These are phyloP conservation scores for Nemotelus nigrinus DNA, from an alignment of 2,888 invertebrate species.

Conservation along the genomic window DNA sequence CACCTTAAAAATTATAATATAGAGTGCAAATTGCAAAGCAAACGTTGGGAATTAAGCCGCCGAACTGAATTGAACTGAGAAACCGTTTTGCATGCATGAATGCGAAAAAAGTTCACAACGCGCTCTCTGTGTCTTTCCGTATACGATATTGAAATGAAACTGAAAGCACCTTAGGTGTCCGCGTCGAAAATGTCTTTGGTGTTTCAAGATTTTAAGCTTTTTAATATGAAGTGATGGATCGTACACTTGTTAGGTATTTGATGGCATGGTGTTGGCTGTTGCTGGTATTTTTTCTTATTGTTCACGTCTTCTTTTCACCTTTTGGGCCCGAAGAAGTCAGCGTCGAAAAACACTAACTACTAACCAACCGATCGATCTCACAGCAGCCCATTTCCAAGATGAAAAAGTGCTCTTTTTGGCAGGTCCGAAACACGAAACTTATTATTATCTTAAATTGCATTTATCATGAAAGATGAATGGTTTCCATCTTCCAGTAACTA, in stretches of 20 bases:
- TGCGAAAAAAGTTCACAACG: constrained; percentile 7
- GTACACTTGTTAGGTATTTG: constrained; percentile 27
- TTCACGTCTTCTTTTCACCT: constrained; percentile 1
- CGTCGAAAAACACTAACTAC: constrained; percentile 38
- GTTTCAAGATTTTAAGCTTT: constrained; percentile 47
- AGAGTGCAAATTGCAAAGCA: too few relatives aligned
- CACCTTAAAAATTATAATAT: background rate
- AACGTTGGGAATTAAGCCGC: background rate
- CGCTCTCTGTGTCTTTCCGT: constrained; percentile 50
- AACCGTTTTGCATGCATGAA: constrained; percentile 13
- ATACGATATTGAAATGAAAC: constrained; percentile 65
- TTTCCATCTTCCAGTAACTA: too few relatives aligned
- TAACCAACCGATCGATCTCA: background rate
- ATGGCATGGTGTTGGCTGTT: constrained; percentile 18
- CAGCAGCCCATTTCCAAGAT: background rate
- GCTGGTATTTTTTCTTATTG: constrained; percentile 37
- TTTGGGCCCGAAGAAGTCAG: constrained; percentile 28
- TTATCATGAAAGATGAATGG: too few relatives aligned
- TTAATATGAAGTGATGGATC: constrained; percentile 38
- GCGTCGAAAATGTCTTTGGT: constrained; percentile 43
- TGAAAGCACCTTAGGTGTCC: constrained; percentile 60
- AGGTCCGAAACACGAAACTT: too few relatives aligned
- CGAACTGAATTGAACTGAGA: background rate
- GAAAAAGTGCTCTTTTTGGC: too few relatives aligned
- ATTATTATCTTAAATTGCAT: too few relatives aligned